Percentiles rank a stretch among this genome's conserved stretches.
Conservation (phyloP, 2,888 invertebrate species). For the Agonopterix alstromeriana region DNA sequence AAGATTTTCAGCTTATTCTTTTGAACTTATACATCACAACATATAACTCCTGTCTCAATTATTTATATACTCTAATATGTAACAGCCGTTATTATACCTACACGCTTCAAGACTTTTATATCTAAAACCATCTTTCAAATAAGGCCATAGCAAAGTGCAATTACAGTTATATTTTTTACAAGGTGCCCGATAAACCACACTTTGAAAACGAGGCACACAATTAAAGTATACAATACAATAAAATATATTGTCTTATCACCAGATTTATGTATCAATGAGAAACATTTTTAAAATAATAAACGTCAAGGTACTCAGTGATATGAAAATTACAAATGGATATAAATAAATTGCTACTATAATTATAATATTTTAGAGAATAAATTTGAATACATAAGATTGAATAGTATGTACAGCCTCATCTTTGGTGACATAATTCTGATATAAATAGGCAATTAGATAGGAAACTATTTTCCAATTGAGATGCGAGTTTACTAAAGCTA, state of each 20-base stretch:
- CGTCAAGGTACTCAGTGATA: constrained; percentile 54
- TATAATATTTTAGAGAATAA: constrained; percentile 11
- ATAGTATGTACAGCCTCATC: constrained; percentile 55
- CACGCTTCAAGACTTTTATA: constrained; percentile 39
- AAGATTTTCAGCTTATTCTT: constrained; percentile 55
- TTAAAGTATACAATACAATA: constrained; percentile 36
- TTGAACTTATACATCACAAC: constrained; percentile 75
- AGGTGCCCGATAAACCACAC: constrained; percentile 23
- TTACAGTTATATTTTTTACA: constrained; percentile 30
- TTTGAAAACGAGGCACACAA: constrained; percentile 41
- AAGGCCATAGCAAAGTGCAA: constrained; percentile 57
- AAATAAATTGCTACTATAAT: constrained; percentile 1
- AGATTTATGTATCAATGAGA: constrained; percentile 20
- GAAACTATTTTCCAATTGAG: constrained; percentile 31
- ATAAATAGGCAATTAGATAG: constrained; percentile 29
- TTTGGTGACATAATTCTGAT: constrained; percentile 59
- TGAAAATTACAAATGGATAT: constrained; percentile 33
- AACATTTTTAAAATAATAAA: constrained; percentile 20
- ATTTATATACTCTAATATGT: constrained; percentile 56
- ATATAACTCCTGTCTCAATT: constrained; percentile 52
- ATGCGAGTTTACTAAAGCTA: constrained; percentile 45
- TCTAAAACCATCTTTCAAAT: constrained; percentile 49
- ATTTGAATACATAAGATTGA: constrained; percentile 27
- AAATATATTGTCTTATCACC: constrained; percentile 59
- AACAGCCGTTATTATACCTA: constrained; percentile 52